A percentile compares a stretch with the other conserved stretches of the same genome.
phyloP scores from a whole-genome alignment of 2,888 invertebrate species.

The Aquatica leii region DNA sequence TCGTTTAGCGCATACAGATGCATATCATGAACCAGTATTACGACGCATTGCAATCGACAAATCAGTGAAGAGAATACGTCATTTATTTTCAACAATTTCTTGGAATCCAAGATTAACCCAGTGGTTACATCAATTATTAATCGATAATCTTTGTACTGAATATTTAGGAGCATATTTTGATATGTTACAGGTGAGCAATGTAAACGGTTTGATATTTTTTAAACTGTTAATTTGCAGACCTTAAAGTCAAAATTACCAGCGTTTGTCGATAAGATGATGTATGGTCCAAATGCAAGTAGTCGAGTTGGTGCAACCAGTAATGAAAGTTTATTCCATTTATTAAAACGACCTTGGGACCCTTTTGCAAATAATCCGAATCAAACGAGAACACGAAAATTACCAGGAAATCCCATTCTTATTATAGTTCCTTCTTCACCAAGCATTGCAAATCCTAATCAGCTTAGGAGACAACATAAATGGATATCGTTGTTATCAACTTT shows the following conservation, averaged over 20 bases:
- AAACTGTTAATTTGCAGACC: conserved; percentile 60
- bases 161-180: conserved; percentile 80
- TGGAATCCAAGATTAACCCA: conserved; percentile 79
- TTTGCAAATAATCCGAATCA: conserved; percentile 66
- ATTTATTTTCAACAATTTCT: conserved; percentile 72
- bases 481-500: conserved; percentile 71
- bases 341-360: conserved; percentile 81
- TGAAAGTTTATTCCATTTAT: conserved; percentile 71
- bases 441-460: conserved; percentile 58
- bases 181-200: conserved; percentile 80
- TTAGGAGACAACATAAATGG: conserved; percentile 74
- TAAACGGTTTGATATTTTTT: no score
- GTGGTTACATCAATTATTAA: conserved; percentile 78
- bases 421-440: conserved; percentile 68
- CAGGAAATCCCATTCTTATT: conserved; percentile 73
- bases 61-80: conserved; percentile 71
- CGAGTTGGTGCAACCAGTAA: conserved; percentile 64
- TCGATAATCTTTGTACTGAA: conserved; percentile 71
- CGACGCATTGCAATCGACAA: conserved; percentile 76
- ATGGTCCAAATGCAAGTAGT: conserved; percentile 62
- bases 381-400: conserved; percentile 74
- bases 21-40: conserved; percentile 72
- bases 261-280: conserved; percentile 77
- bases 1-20: conserved; percentile 68
- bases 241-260: conserved; percentile 74